These are phyloP conservation scores for Meandrina meandrites DNA, from an alignment of 92 coral and sea anemone species.

Conservation along the genomic window DNA sequence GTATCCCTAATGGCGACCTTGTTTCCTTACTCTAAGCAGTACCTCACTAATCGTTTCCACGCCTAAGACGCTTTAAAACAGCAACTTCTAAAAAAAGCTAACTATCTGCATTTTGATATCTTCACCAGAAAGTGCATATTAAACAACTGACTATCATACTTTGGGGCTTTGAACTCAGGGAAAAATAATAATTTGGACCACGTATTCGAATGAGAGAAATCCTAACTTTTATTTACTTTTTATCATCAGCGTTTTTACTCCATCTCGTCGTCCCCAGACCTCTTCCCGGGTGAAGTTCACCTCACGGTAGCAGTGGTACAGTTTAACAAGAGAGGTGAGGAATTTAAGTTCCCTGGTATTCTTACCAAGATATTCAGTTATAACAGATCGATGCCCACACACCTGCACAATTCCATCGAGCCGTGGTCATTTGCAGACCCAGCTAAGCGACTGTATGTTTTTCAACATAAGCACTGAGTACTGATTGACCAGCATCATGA, in stretches of 20 bases:
- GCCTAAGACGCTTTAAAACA: too few relatives aligned
- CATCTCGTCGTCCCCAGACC: conserved; percentile 91
- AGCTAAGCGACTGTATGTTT: too few relatives aligned
- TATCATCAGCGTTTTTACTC: conserved; percentile 88
- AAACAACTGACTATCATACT: not conserved
- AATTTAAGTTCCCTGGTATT: not conserved
- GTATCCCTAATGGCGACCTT: too few relatives aligned
- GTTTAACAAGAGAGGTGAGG: conserved; percentile 85
- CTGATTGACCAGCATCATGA: too few relatives aligned
- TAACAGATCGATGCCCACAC: too few relatives aligned
- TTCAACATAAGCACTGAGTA: too few relatives aligned
- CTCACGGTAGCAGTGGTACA: conserved; percentile 94
- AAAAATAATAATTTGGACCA: too few relatives aligned
- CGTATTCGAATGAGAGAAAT: not conserved
- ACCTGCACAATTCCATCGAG: too few relatives aligned
- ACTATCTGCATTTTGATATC: not conserved
- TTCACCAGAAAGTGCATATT: not conserved
- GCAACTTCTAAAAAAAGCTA: too few relatives aligned
- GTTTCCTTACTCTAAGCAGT: too few relatives aligned
- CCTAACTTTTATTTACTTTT: not conserved
- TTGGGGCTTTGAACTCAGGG: not conserved
- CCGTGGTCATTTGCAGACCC: too few relatives aligned
- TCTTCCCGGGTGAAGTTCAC: conserved; percentile 87
- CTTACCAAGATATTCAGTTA: not conserved
- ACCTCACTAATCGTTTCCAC: too few relatives aligned